Conservation (phyloP, 2,797 vertebrate genomes). For the Parauchenoglanis ngamensis region DNA sequence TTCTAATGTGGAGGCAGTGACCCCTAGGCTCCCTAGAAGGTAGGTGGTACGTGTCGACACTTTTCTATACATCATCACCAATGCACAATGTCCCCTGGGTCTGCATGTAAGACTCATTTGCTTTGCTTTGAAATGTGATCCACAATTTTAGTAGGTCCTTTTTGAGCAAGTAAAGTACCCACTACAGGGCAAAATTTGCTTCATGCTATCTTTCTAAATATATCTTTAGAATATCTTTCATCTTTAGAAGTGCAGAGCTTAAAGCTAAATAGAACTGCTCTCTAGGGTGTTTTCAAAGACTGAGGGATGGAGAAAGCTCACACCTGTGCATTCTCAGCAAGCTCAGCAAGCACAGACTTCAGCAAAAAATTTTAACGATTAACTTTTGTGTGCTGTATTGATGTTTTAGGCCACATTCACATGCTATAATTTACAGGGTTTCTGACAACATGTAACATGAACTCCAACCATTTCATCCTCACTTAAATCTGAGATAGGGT, state of each 20-base stretch:
- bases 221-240: too few species aligned
- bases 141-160: constrained; percentile 10
- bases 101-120: not conserved
- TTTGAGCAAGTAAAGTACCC: not conserved
- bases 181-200: constrained; percentile 1
- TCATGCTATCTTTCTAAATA: constrained; percentile 3
- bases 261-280: constrained; percentile 7
- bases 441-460: too few species aligned
- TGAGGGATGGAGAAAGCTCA: constrained; percentile 6
- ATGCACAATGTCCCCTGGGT: constrained; percentile 4
- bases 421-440: too few species aligned
- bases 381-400: constrained; percentile 1
- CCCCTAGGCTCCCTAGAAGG: not conserved
- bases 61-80: not conserved
- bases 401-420: constrained; percentile 20
- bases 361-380: not conserved
- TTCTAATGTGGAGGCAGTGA: not conserved
- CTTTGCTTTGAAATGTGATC: constrained; percentile 37
- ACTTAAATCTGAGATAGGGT: not conserved
- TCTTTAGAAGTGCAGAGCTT: not conserved
- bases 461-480: not conserved
- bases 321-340: constrained; percentile 28
- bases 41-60: not conserved
- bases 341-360: constrained; percentile 18
- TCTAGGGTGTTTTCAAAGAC: not conserved